phyloP scores from a whole-genome alignment of 2,113 vertebrate species.

The Falcunculus frontatus region DNA sequence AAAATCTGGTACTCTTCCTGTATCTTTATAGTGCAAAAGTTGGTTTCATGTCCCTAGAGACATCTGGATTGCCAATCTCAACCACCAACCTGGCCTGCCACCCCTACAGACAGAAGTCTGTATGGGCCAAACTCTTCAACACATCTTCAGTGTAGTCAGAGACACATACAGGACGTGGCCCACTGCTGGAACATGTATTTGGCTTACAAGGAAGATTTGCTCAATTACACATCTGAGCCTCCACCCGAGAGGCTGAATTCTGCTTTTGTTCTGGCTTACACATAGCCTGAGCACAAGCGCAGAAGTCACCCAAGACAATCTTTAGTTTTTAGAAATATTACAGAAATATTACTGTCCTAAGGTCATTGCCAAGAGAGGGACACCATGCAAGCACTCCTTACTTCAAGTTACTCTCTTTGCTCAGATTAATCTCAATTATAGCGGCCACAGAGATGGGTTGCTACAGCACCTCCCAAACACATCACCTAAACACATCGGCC shows the following conservation, averaged over 20 bases:
- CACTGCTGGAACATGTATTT: background rate
- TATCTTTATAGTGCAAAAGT: background rate
- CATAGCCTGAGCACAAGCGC: background rate
- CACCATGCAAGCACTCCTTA: background rate
- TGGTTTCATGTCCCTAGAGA: background rate
- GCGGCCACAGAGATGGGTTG: background rate
- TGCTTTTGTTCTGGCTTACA: background rate
- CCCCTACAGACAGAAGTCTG: fast-evolving
- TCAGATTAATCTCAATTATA: background rate
- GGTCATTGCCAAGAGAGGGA: background rate
- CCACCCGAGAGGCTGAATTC: background rate
- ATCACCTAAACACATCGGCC: background rate
- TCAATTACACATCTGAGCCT: background rate
- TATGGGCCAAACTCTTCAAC: background rate
- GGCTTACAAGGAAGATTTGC: background rate
- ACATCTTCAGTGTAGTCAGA: background rate
- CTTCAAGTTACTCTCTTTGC: background rate
- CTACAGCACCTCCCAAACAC: background rate
- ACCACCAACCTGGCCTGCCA: background rate
- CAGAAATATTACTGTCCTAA: background rate
- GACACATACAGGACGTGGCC: background rate
- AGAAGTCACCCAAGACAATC: background rate
- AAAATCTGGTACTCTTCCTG: background rate
- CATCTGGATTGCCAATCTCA: background rate
- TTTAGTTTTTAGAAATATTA: background rate